Conservation (phyloP, 1,140 invertebrate species). For the Drosophila murphyi region DNA sequence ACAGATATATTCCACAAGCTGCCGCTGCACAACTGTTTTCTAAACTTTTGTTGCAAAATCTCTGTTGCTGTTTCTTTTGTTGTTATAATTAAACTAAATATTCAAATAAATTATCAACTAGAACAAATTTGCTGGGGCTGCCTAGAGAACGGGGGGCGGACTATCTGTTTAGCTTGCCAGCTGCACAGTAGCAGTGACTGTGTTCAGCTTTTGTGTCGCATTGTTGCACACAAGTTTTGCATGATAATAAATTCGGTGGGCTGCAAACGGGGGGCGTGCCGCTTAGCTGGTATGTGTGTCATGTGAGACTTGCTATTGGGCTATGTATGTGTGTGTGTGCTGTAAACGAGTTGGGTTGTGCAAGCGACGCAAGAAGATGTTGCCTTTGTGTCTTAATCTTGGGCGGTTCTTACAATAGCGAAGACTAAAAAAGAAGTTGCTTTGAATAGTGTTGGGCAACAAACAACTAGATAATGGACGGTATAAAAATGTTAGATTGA, state of each 20-base stretch:
- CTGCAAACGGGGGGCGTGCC: constrained; percentile 24
- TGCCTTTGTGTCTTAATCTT: constrained; percentile 23
- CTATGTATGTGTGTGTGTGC: constrained; percentile 7
- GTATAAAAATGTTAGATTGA: constrained; percentile 9
- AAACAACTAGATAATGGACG: constrained; percentile 26
- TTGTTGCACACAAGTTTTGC: constrained; percentile 79
- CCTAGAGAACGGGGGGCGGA: not conserved
- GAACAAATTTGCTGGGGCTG: constrained; percentile 57
- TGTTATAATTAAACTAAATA: constrained; percentile 73
- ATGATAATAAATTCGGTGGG: constrained; percentile 71
- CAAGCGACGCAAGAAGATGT: constrained; percentile 35
- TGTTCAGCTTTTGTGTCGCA: constrained; percentile 59
- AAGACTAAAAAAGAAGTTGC: constrained; percentile 2
- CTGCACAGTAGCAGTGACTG: constrained; percentile 65
- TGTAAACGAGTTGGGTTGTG: constrained; percentile 34
- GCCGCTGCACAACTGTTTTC: constrained; percentile 25
- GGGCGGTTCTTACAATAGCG: constrained; percentile 1
- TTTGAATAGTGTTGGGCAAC: constrained; percentile 26
- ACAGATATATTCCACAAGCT: constrained; percentile 42
- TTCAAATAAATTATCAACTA: constrained; percentile 81
- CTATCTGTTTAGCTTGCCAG: constrained; percentile 35
- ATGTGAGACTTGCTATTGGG: constrained; percentile 21
- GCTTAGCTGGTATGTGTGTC: constrained; percentile 46
- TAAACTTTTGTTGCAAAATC: constrained; percentile 44
- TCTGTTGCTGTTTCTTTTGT: constrained; percentile 54